Base-by-base conservation (phyloP, 53 echinoderm and acorn worm species). In the Holothuria leucospilota region DNA sequence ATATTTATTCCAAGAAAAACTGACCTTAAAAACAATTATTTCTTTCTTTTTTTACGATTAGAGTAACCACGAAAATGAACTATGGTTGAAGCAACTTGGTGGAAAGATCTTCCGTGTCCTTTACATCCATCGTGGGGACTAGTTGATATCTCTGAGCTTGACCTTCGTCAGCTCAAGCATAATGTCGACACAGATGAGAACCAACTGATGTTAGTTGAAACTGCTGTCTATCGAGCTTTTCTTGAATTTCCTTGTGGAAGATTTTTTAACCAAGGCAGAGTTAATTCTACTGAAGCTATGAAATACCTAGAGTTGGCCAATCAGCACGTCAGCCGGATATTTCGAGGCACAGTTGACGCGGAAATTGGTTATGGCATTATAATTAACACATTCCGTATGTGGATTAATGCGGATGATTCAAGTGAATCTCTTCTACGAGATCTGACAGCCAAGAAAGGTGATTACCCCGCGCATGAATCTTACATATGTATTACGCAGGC, bases 281-380 rank as follows among this genome's bases (percentile, higher is more conserved):
- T 27, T 11, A 67, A 67, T 67, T 21, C 67, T 13, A 67, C 20
- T 1, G 30, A 67, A 15, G 67, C 67, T 1, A 27, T 67, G 0
- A 30, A 26, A 30, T 30, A 67, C 24, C 14, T 67, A 12, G 18
- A 67, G 20, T 0, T 6, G 15, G 67, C 67, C 11, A 30, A 67
- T 30, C 27, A 67, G 30, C 13, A 7, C n/a, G 18, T 8, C 8
- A n/a, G n/a, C n/a, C n/a, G n/a, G n/a, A n/a, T n/a, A 67, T 0
- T 67, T 25, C 2, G 12, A 39, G 18, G 18, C 13, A 38, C 6
- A 2, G 0, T 13, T 25, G 67, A 26, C 1, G 67, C 28, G 12
- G 12, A 67, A 27, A 67, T 67, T 6, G 67, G 67, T 27, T 67
- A 67, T 67, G 67, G 67, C 15, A 67, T 67, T 30, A 14, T 67